Evolutionary conservation across 1,140 invertebrate genomes (phyloP).

Genomic region (Hylyphantes graminicola): DNA sequence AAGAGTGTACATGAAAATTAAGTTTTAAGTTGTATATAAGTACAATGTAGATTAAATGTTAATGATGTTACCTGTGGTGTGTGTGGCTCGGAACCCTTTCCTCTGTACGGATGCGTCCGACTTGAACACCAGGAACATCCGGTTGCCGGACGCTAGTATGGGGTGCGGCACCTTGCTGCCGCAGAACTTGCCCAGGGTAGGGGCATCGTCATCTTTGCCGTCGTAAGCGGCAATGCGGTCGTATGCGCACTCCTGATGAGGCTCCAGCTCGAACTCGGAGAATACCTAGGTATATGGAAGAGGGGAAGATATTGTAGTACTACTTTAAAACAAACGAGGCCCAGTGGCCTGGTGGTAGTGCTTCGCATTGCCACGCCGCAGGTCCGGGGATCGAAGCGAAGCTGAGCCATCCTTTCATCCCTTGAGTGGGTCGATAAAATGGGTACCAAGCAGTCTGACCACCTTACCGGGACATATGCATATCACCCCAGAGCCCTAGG

Average conservation of each 20-base stretch:
- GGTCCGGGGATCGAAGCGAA: too few species aligned
- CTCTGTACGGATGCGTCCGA: conserved; percentile 94
- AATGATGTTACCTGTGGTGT: conserved; percentile 82
- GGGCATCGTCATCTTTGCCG: conserved; percentile 84
- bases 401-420: too few species aligned
- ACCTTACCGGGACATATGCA: too few species aligned
- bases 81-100: conserved; percentile 89
- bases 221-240: conserved; percentile 95
- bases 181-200: conserved; percentile 88
- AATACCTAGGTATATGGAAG: conserved; percentile 72
- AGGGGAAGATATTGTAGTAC: not conserved
- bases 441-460: too few species aligned
- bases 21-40: too few species aligned
- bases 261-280: conserved; percentile 93
- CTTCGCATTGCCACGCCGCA: too few species aligned
- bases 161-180: conserved; percentile 90
- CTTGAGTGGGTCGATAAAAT: too few species aligned
- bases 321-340: too few species aligned
- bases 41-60: too few species aligned
- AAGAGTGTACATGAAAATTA: too few species aligned
- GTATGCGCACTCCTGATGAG: conserved; percentile 96
- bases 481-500: too few species aligned
- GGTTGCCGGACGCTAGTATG: conserved; percentile 89
- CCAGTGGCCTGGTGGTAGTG: too few species aligned
- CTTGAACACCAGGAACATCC: conserved; percentile 96